Evolutionary conservation across 2,888 invertebrate genomes (phyloP), one percentile per base, ranked within the genome.

Genomic region (Cerastoderma edule): DNA sequence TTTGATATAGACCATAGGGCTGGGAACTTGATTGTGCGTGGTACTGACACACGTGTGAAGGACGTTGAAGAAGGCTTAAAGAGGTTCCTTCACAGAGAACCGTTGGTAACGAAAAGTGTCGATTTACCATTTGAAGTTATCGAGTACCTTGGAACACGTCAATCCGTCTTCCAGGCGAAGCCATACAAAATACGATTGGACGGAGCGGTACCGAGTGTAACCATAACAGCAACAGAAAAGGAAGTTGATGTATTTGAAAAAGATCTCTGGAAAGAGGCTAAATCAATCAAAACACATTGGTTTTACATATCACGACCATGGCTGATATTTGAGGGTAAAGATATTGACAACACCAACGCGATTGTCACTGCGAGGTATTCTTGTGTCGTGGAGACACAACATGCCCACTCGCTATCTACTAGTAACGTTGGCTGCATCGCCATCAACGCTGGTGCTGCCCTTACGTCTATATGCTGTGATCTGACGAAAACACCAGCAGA

Each of bases 251-350:
- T 24, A 24, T 22, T 60, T 4, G 30, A 39, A 22, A 39, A 60
- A 8, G 39, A 22, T 6, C 39, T 60, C 16, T n/a, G 22, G 19
- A 10, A 60, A 24, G 39, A 35, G 39, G 39, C 60, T 3, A 39
- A 8, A 5, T 16, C 13, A 4, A 60, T 60, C 6, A 60, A 60
- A 60, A 24, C 60, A 1, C 10, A 39, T 24, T 60, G 60, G 60
- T 60, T 60, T 39, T 39, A 39, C 27, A 13, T 60, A 24, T 60
- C 60, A n/a, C 35, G 33, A 19, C 60, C 60, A 6, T 60, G 60
- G 60, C 22, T 60, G 22, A 39, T 39, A 8, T 24, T 60, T 2
- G 24, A 60, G 22, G 24, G 60, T 39, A n/a, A 24, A 5, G 39
- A 28, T 24, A 22, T 60, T 2, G 39, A 1, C 1, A 39, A 60